Evolutionary conservation across 2,888 invertebrate genomes (phyloP).

Genomic region (Drosophila colorata): DNA sequence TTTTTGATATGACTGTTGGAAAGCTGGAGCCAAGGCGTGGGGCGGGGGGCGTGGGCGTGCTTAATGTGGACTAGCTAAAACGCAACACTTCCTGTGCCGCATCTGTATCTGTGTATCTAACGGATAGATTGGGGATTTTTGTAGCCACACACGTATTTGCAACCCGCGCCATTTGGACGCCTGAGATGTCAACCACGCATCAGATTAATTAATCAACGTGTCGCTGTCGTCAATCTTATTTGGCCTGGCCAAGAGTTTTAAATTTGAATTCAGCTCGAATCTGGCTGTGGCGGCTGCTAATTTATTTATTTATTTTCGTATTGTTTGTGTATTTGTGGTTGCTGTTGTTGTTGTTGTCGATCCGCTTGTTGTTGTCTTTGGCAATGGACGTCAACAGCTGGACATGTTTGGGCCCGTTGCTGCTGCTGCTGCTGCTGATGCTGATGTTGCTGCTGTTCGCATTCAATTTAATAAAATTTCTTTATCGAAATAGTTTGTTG

Average conservation of each 20-base stretch:
- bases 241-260: slow-evolving; percentile 29
- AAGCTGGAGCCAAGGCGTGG: slow-evolving; percentile 13
- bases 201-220: slow-evolving; percentile 81
- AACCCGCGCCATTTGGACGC: slow-evolving; percentile 40
- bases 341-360: slow-evolving; percentile 30
- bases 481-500: slow-evolving; percentile 70
- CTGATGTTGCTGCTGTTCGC: slow-evolving; percentile 9
- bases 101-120: slow-evolving; percentile 23
- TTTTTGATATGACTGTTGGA: slow-evolving; percentile 54
- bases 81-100: slow-evolving; percentile 53
- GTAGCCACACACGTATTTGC: slow-evolving; percentile 29
- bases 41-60: slow-evolving; percentile 46
- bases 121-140: slow-evolving; percentile 16
- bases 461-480: slow-evolving; percentile 68
- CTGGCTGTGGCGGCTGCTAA: slow-evolving; percentile 37
- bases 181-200: slow-evolving; percentile 63
- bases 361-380: slow-evolving; percentile 25
- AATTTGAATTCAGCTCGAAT: slow-evolving; percentile 53
- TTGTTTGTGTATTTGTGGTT: slow-evolving; percentile 40
- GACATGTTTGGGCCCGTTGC: slow-evolving; percentile 55
- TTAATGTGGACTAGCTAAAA: slow-evolving; percentile 24
- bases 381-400: slow-evolving; percentile 75
- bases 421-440: slow-evolving; percentile 5
- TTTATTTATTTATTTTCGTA: slow-evolving; percentile 74
- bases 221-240: slow-evolving; percentile 75